These are phyloP conservation scores for Drosophila atripex DNA, from an alignment of 2,888 invertebrate species.

Conservation along the genomic window DNA sequence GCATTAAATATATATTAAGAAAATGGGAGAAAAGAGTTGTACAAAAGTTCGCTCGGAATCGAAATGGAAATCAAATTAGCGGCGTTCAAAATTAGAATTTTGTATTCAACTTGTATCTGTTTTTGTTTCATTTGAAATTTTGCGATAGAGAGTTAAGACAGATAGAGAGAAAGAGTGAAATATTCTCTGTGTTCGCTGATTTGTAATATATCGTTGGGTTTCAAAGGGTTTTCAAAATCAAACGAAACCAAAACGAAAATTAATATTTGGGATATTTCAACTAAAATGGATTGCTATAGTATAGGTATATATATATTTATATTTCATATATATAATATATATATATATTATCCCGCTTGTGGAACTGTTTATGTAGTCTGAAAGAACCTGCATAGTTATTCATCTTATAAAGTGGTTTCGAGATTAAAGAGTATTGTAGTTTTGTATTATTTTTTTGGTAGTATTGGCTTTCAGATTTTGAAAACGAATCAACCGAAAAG, in stretches of 20 bases:
- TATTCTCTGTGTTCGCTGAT: constrained; percentile 65
- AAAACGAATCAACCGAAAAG: constrained; percentile 50
- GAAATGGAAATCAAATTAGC: constrained; percentile 57
- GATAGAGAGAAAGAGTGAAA: constrained; percentile 62
- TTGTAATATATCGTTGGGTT: constrained; percentile 39
- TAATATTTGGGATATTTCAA: constrained; percentile 9
- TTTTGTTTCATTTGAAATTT: constrained; percentile 37
- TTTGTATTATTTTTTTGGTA: constrained; percentile 43
- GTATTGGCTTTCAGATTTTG: constrained; percentile 32
- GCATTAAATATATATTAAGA: constrained; percentile 46
- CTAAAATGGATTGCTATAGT: constrained; percentile 42
- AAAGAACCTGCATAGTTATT: constrained; percentile 66
- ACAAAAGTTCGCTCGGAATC: constrained; percentile 66
- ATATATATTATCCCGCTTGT: constrained; percentile 63
- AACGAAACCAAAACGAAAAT: constrained; percentile 8
- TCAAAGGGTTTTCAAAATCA: constrained; percentile 8
- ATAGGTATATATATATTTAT: constrained; percentile 36
- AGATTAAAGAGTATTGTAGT: constrained; percentile 49
- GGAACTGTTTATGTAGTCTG: constrained; percentile 63
- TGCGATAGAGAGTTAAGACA: constrained; percentile 59
- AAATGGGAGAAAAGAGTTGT: constrained; percentile 57
- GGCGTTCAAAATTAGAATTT: constrained; percentile 66
- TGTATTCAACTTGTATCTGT: constrained; percentile 60
- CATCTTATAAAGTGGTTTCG: constrained; percentile 58
- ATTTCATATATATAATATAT: constrained; percentile 44